phyloP scores from a whole-genome alignment of 2,888 invertebrate genomes.

The Ganaspis brasiliensis region DNA sequence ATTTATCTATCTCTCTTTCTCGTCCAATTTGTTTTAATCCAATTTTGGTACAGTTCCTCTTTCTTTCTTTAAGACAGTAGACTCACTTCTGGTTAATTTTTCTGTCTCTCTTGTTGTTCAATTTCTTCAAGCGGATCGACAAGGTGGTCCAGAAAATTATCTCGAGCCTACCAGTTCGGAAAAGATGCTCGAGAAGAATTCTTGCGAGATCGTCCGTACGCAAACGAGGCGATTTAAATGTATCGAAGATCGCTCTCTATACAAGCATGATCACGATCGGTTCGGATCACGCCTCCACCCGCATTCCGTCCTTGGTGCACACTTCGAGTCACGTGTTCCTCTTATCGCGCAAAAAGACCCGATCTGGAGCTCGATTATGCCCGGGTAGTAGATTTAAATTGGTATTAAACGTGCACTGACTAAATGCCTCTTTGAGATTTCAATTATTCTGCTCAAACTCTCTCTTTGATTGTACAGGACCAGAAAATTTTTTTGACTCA shows the following conservation, averaged over 20 bases:
- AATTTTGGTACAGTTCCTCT: background rate
- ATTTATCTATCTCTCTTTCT: no score
- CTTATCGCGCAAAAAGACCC: conserved; percentile 27
- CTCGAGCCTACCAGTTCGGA: background rate
- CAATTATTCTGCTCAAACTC: conserved; percentile 15
- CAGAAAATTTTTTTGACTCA: no score
- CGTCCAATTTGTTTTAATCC: no score
- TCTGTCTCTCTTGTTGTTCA: background rate
- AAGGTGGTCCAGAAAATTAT: conserved; percentile 14
- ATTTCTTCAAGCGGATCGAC: conserved; percentile 17
- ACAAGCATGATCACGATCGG: conserved; percentile 63
- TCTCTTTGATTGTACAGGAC: no score
- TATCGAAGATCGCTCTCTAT: conserved; percentile 60
- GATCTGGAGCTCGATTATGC: conserved; percentile 23
- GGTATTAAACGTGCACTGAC: conserved; percentile 6
- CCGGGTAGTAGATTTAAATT: conserved; percentile 33
- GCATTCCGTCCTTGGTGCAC: conserved; percentile 55
- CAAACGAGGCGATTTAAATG: conserved; percentile 65
- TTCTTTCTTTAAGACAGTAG: background rate
- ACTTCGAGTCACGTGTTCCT: conserved; percentile 34
- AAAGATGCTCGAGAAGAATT: conserved; percentile 13
- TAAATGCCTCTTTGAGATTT: conserved; percentile 32
- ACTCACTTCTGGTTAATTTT: conserved; percentile 12
- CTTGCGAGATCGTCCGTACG: conserved; percentile 47
- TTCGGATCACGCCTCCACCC: conserved; percentile 51